Evolutionary conservation across 2,113 vertebrate genomes (phyloP).

Genomic region (Phrynocephalus versicolor): DNA sequence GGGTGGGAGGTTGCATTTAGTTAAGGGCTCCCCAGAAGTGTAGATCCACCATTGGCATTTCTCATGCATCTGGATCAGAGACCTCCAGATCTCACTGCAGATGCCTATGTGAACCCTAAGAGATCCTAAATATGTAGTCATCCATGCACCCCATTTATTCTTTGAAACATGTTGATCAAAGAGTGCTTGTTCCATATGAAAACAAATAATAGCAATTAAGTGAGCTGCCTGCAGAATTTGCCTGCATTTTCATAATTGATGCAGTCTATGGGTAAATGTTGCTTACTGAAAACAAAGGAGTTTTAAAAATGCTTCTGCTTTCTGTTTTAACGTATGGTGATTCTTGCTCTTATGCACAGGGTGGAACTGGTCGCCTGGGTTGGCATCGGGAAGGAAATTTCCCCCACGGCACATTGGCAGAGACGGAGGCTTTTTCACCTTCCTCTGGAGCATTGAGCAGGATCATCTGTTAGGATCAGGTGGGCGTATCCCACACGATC

Average conservation of each 20-base stretch:
- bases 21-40: background rate
- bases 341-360: conserved; percentile 29
- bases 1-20: too few species aligned
- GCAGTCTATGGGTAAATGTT: background rate
- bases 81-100: background rate
- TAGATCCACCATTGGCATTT: background rate
- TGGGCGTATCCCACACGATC: conserved; percentile 37
- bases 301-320: background rate
- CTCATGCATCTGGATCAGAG: background rate
- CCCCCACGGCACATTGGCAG: background rate
- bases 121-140: background rate
- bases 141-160: background rate
- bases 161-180: background rate
- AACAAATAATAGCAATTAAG: background rate
- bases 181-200: background rate
- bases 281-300: background rate
- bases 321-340: conserved; percentile 12
- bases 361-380: conserved; percentile 7
- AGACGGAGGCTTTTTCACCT: conserved; percentile 28
- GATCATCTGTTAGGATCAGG: conserved; percentile 41
- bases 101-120: background rate
- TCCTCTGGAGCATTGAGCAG: conserved; percentile 27
- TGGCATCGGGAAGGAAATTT: conserved; percentile 15
- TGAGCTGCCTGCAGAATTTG: background rate
- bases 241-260: background rate